These are phyloP conservation scores for Holacanthus passer DNA, from an alignment of 2,113 vertebrate species.

Conservation along the genomic window DNA sequence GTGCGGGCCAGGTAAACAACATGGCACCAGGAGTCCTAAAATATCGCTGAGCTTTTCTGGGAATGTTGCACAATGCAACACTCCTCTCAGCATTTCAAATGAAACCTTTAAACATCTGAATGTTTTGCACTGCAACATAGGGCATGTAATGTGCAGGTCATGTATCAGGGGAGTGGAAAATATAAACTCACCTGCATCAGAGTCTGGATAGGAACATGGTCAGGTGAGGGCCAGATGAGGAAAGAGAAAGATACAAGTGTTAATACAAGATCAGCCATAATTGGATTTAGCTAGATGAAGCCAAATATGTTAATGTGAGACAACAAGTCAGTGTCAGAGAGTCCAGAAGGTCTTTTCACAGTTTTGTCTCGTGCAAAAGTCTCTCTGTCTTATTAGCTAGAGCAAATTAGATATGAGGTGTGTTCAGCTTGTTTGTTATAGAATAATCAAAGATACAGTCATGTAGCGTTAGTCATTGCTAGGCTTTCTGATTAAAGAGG, in stretches of 20 bases:
- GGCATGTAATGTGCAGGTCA: no score
- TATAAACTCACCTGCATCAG: conserved; percentile 83
- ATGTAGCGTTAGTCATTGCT: not conserved
- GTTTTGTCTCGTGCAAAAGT: not conserved
- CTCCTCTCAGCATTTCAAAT: not conserved
- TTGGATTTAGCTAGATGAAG: not conserved
- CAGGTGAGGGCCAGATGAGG: not conserved
- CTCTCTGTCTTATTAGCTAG: not conserved
- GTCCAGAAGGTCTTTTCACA: not conserved
- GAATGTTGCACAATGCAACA: not conserved
- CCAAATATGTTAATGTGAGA: conserved; percentile 13
- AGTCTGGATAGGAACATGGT: conserved; percentile 68
- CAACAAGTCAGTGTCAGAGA: not conserved
- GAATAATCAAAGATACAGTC: not conserved
- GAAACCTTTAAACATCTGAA: not conserved
- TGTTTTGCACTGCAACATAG: not conserved
- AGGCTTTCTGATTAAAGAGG: not conserved
- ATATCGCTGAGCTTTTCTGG: no score
- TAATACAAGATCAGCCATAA: not conserved
- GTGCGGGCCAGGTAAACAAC: not conserved
- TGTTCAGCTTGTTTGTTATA: not conserved
- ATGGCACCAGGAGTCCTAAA: not conserved
- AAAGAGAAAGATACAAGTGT: conserved; percentile 16
- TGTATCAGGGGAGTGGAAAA: not conserved
- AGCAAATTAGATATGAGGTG: not conserved